These are phyloP conservation scores for Eristalinus sepulchralis DNA, from an alignment of 2,888 invertebrate species.

Conservation along the genomic window DNA sequence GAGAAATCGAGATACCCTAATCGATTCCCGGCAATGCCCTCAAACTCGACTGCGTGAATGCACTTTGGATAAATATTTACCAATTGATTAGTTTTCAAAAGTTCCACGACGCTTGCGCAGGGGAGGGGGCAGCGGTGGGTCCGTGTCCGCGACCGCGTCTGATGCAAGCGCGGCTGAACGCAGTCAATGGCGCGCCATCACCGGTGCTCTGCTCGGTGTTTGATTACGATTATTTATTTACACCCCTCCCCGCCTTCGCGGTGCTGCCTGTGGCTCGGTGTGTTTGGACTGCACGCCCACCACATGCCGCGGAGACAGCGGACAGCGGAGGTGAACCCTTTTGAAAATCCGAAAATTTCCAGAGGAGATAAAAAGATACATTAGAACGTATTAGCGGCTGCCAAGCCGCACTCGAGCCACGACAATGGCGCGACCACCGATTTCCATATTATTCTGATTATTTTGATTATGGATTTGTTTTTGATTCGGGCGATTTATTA, in stretches of 20 bases:
- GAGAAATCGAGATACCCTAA: conserved; percentile 68
- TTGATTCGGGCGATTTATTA: conserved; percentile 69
- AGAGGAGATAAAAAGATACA: conserved; percentile 61
- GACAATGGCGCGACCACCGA: conserved; percentile 6
- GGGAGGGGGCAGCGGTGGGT: conserved; percentile 4
- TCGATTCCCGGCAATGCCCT: conserved; percentile 53
- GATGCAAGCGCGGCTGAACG: background rate
- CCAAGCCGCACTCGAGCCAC: background rate
- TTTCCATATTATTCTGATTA: conserved; percentile 69
- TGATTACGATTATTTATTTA: conserved; percentile 68
- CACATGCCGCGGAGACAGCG: background rate
- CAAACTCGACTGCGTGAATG: conserved; percentile 63
- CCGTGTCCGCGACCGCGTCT: background rate
- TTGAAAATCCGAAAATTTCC: conserved; percentile 55
- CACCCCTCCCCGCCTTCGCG: background rate
- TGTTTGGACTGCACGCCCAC: conserved; percentile 52
- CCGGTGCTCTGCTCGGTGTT: conserved; percentile 37
- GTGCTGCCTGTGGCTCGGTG: conserved; percentile 16
- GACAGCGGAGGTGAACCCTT: conserved; percentile 44
- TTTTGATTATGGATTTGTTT: conserved; percentile 69
- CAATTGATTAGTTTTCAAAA: conserved; percentile 69
- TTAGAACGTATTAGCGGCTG: conserved; percentile 59
- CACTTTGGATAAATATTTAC: conserved; percentile 71
- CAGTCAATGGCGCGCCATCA: background rate
- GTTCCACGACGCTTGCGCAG: conserved; percentile 36